Conservation (phyloP, 2,113 vertebrate genomes). For the Halichoeres trimaculatus region DNA sequence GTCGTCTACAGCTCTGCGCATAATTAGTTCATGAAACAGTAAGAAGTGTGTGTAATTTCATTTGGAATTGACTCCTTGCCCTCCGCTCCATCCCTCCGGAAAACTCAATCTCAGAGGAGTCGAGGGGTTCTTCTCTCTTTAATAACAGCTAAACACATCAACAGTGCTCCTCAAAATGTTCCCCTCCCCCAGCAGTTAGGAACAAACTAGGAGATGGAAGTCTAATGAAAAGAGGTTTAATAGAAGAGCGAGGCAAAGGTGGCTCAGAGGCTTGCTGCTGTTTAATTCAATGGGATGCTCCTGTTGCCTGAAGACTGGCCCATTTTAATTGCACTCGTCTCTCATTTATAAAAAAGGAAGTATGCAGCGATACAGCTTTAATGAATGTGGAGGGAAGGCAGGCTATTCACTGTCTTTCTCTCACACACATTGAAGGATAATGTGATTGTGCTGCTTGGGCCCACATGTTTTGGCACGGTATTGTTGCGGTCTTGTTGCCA, state of each 20-base stretch:
- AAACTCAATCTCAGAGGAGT: conserved; percentile 71
- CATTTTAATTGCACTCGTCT: conserved; percentile 74
- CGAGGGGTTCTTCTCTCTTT: conserved; percentile 63
- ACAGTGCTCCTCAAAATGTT: conserved; percentile 53
- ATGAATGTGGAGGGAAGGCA: conserved; percentile 63
- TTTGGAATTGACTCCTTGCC: conserved; percentile 70
- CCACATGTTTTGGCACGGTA: conserved; percentile 36
- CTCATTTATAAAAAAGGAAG: conserved; percentile 66
- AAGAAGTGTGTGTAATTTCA: conserved; percentile 73
- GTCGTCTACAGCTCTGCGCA: conserved; percentile 43
- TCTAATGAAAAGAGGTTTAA: conserved; percentile 81
- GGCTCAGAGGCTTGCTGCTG: conserved; percentile 69
- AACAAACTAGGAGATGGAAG: conserved; percentile 75
- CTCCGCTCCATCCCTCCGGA: conserved; percentile 62
- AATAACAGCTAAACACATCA: conserved; percentile 80
- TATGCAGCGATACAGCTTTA: conserved; percentile 62
- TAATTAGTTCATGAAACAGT: conserved; percentile 74
- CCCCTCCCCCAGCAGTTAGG: conserved; percentile 56
- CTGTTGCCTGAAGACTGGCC: conserved; percentile 66
- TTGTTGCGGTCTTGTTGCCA: neutral
- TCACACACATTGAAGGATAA: conserved; percentile 47
- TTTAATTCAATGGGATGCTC: conserved; percentile 76
- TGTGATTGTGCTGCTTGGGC: conserved; percentile 57
- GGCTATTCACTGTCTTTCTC: conserved; percentile 57
- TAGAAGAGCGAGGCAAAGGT: conserved; percentile 74